Percentiles rank a stretch among this genome's conserved stretches.
phyloP scores from a whole-genome alignment of 2,113 vertebrate genomes.

The Naja naja region DNA sequence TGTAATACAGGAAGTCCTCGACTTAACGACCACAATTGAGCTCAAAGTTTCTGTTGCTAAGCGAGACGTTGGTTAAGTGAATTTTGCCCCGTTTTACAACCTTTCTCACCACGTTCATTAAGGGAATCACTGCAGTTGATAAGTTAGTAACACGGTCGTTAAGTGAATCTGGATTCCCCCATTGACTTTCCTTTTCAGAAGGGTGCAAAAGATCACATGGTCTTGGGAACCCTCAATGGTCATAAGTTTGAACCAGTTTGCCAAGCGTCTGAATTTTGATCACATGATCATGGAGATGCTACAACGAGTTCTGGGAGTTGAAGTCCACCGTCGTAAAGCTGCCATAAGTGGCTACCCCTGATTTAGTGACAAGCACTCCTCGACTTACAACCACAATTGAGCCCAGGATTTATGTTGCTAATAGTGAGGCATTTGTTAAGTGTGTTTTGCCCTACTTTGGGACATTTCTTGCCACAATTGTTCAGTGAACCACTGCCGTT shows the following conservation, averaged over 20 bases:
- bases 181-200: not conserved
- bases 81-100: not conserved
- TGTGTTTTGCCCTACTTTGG: not conserved
- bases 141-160: not conserved
- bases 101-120: not conserved
- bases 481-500: too few species aligned
- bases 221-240: too few species aligned
- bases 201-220: not conserved
- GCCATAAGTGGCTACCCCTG: too few species aligned
- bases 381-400: not conserved
- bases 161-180: not conserved
- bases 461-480: not conserved
- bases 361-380: not conserved
- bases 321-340: too few species aligned
- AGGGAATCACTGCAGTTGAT: not conserved
- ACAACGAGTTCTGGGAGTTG: too few species aligned
- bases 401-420: not conserved
- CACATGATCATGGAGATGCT: too few species aligned
- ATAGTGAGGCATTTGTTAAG: not conserved
- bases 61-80: not conserved
- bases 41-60: not conserved
- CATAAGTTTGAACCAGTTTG: too few species aligned
- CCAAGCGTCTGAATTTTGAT: too few species aligned
- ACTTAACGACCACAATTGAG: not conserved
- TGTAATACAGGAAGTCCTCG: not conserved